Evolutionary conservation across 2,113 vertebrate genomes (phyloP), one percentile per base, ranked within the genome.

Genomic region (Columba livia): DNA sequence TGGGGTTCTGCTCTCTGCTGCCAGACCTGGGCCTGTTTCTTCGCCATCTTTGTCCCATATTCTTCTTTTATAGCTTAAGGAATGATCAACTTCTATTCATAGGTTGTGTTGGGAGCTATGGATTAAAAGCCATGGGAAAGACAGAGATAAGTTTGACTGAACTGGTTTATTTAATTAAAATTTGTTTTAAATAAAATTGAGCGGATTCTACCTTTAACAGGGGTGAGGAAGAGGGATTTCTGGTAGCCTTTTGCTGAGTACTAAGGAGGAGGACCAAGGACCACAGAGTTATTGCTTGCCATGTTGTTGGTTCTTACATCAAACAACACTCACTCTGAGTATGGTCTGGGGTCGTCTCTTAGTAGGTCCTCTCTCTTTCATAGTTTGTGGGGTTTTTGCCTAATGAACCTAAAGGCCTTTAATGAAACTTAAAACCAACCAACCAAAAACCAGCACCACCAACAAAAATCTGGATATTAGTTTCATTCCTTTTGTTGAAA

Each of bases 281-380:
- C 17, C 1, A 11, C 53, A 62, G 58, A 64, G 28, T 58, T 83
- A 13, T 20, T 14, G 6, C 44, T 73, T 69, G 28, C 9, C 3
- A 0, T 47, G n/a, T 31, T 50, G 20, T 64, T 61, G 15, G 14
- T 50, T 77, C 44, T 72, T 18, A 12, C 20, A 29, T 71, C 26
- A 62, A 53, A 56, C 44, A n/a, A 0, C 3, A 5, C 32, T 88
- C 4, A 4, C 29, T 36, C 34, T 72, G 31, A 51, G 18, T 61
- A 0, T 4, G 4, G 31, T 2, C 11, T 38, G 8, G 9, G 2
- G 3, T 47, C 34, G 11, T 87, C 21, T 74, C 84, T 78, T 31
- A 21, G n/a, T n/a, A n/a, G 65, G 8, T 62, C 5, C 12, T 42
- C 36, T 58, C 16, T 65, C 26, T 64, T 69, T 58, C 29, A 5